Percentiles rank a stretch among this genome's conserved stretches.
phyloP scores from a whole-genome alignment of 1,140 invertebrate species.

The Calliopsis andreniformis region DNA sequence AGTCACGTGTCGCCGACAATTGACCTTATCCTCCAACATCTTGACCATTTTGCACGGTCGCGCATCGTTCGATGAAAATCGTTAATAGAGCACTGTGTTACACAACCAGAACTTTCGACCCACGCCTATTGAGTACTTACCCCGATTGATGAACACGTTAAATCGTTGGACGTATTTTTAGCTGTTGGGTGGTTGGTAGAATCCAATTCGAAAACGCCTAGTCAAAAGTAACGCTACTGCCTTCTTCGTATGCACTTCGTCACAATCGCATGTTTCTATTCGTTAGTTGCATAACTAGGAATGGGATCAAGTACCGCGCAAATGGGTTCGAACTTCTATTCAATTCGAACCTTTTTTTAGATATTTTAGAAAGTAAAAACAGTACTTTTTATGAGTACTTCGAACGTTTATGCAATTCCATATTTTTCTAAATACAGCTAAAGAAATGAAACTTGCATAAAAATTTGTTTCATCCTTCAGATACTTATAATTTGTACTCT shows the following conservation, averaged over 20 bases:
- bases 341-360: too few species aligned
- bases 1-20: slow-evolving; percentile 35
- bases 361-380: too few species aligned
- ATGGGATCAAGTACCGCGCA: too few species aligned
- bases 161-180: background rate
- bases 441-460: too few species aligned
- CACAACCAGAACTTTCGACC: background rate
- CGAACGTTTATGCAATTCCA: too few species aligned
- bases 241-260: background rate
- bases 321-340: too few species aligned
- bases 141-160: slow-evolving; percentile 1
- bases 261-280: too few species aligned
- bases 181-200: background rate
- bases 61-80: slow-evolving; percentile 6
- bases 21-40: slow-evolving; percentile 25
- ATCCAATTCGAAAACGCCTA: background rate
- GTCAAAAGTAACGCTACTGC: too few species aligned
- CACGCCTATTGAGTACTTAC: background rate
- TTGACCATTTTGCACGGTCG: slow-evolving; percentile 17
- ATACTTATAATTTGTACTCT: too few species aligned
- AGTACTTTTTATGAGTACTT: too few species aligned
- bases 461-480: too few species aligned
- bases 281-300: slow-evolving; percentile 33
- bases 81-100: background rate
- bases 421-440: too few species aligned